Evolutionary conservation across 2,888 invertebrate species (phyloP), one percentile per base, ranked within the genome.

Genomic region (Drosophila ustulata): DNA sequence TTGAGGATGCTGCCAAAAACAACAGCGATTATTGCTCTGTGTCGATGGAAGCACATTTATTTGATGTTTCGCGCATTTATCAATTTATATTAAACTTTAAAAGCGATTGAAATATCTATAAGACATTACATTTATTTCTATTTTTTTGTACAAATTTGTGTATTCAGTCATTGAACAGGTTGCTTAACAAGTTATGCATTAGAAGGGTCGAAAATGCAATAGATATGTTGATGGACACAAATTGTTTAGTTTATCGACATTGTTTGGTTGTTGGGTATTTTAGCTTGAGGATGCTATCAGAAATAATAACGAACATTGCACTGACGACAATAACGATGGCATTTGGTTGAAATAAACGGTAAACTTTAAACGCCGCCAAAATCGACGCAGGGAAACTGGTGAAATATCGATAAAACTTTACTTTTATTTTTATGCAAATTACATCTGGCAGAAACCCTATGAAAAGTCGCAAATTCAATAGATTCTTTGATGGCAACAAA

Each of bases 341-440:
- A 18, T 18, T 18, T 18, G 18, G 1, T 18, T 18, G 18, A 18
- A 18, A 18, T 18, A 18, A 18, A 18, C 18, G 18, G 18, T 18
- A 18, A 18, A 18, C 18, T 18, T 18, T 37, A 45, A 49, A 41
- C 82, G 61, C 13, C 13, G 7, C 7, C 13, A 18, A 18, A 13
- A 7, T 11, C 4, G 5, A 7, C 13, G 3, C 37, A 37, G 11
- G 18, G 39, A 41, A 7, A 59, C 87, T 80, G 77, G 67, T 74
- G 66, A 74, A 76, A 76, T 83, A 59, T 56, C 71, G 82, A 89
- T 89, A 87, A 91, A 89, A 91, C 63, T 89, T 89, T 85, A 89
- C 81, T 84, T 75, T 88, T 90, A 84, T 84, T 84, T 71, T 79
- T 70, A 78, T 80, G 80, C 64, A 59, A 73, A 84, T 71, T 62